Percentiles rank a stretch among this genome's conserved stretches.
These are phyloP conservation scores for Himalopsyche anomala DNA, from an alignment of 2,888 invertebrate species.

Conservation along the genomic window DNA sequence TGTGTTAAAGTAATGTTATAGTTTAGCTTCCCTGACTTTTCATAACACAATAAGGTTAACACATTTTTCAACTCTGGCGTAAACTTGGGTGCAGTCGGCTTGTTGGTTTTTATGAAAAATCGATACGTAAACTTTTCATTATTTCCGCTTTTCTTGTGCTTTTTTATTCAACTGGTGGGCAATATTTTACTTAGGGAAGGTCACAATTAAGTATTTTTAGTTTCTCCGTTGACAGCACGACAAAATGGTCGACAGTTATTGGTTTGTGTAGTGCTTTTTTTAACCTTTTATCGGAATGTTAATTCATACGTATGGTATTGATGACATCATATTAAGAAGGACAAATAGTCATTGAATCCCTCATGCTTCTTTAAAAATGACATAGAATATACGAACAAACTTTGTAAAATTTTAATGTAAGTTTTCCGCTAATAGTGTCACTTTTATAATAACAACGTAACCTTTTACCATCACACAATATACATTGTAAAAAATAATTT, in stretches of 20 bases:
- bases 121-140: constrained; percentile 23
- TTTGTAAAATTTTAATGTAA: no score
- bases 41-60: constrained; percentile 37
- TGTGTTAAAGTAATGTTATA: not conserved
- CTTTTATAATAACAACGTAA: no score
- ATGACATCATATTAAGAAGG: no score
- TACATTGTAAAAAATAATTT: no score
- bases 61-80: constrained; percentile 35
- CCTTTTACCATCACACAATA: no score
- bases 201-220: constrained; percentile 36
- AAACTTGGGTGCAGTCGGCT: constrained; percentile 26
- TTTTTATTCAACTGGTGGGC: constrained; percentile 34
- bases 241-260: constrained; percentile 4
- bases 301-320: no score
- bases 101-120: constrained; percentile 37
- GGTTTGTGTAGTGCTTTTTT: not conserved
- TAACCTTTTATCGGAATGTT: no score
- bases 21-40: constrained; percentile 4
- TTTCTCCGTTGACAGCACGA: constrained; percentile 5
- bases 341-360: no score
- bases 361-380: no score
- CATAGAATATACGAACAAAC: no score
- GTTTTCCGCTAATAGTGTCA: no score
- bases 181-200: constrained; percentile 32
- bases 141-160: constrained; percentile 17